Percentiles rank a stretch among this genome's conserved stretches.
These are phyloP conservation scores for Theocolax elegans DNA, from an alignment of 1,140 invertebrate genomes.

Conservation along the genomic window DNA sequence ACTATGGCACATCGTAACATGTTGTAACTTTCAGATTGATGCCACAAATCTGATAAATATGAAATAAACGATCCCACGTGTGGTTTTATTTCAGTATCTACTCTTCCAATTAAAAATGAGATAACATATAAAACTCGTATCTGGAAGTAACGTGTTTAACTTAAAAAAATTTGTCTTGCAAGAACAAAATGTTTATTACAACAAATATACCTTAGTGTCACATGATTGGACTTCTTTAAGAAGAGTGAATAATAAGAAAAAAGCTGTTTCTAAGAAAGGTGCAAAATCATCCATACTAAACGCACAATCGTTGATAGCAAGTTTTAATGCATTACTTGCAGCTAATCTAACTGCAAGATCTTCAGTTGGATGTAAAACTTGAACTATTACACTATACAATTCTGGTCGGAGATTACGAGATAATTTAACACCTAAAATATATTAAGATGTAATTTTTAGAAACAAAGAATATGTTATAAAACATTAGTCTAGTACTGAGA, in stretches of 20 bases:
- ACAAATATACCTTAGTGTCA: slow-evolving; percentile 83
- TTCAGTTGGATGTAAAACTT: slow-evolving; percentile 77
- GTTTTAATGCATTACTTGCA: slow-evolving; percentile 80
- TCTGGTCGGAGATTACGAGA: slow-evolving; percentile 80
- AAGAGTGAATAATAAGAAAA: slow-evolving; percentile 83
- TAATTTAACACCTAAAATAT: slow-evolving; percentile 78
- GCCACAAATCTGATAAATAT: slow-evolving; percentile 89
- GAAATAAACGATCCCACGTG: slow-evolving; percentile 77
- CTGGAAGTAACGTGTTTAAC: slow-evolving; percentile 63
- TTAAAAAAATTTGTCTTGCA: background rate
- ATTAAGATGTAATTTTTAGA: too few species aligned
- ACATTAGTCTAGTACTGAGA: too few species aligned
- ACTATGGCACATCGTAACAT: slow-evolving; percentile 93
- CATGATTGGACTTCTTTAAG: slow-evolving; percentile 90
- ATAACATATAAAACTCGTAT: slow-evolving; percentile 91
- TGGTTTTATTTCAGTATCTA: slow-evolving; percentile 80
- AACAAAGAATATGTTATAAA: slow-evolving; percentile 3
- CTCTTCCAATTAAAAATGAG: slow-evolving; percentile 89
- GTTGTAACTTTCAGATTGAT: slow-evolving; percentile 86
- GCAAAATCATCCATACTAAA: slow-evolving; percentile 88
- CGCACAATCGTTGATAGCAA: slow-evolving; percentile 91
- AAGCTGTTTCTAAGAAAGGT: slow-evolving; percentile 81
- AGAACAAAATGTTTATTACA: too few species aligned
- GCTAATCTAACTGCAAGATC: slow-evolving; percentile 88
- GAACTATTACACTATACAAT: slow-evolving; percentile 82